Conservation (phyloP, 2,888 invertebrate genomes). For the Aphodius granarius region DNA sequence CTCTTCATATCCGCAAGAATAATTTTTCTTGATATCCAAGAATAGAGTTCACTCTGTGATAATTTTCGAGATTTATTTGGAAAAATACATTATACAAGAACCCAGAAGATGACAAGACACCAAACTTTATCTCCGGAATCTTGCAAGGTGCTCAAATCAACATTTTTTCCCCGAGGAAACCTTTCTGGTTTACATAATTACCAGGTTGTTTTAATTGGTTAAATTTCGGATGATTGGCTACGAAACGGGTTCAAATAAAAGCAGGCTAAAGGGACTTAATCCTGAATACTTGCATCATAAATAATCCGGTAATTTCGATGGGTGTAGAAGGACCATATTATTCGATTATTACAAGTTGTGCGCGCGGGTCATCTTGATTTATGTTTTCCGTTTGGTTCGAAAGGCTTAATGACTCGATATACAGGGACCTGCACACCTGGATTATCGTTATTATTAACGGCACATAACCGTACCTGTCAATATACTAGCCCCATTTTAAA, state of each 20-base stretch:
- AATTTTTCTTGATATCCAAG: too few relatives aligned
- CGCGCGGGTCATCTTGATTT: constrained; percentile 10
- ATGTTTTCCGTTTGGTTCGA: constrained; percentile 5
- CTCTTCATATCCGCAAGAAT: too few relatives aligned
- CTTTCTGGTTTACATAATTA: neutral
- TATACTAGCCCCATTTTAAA: neutral
- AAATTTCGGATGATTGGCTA: neutral
- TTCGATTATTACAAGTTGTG: constrained; percentile 7
- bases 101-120: too few relatives aligned
- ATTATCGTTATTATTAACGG: neutral
- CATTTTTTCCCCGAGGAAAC: neutral
- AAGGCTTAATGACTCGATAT: neutral
- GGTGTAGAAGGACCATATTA: constrained; percentile 10
- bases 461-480: neutral
- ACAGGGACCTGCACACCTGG: constrained; percentile 12
- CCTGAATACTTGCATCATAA: constrained; percentile 2
- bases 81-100: too few relatives aligned
- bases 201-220: neutral
- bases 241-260: neutral
- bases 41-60: too few relatives aligned
- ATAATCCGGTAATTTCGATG: constrained; percentile 6
- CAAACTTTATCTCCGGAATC: neutral
- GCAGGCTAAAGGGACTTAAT: constrained; percentile 4
- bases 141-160: neutral
- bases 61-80: too few relatives aligned